phyloP scores from a whole-genome alignment of 2,113 vertebrate genomes.

The Hemichromis elongatus region DNA sequence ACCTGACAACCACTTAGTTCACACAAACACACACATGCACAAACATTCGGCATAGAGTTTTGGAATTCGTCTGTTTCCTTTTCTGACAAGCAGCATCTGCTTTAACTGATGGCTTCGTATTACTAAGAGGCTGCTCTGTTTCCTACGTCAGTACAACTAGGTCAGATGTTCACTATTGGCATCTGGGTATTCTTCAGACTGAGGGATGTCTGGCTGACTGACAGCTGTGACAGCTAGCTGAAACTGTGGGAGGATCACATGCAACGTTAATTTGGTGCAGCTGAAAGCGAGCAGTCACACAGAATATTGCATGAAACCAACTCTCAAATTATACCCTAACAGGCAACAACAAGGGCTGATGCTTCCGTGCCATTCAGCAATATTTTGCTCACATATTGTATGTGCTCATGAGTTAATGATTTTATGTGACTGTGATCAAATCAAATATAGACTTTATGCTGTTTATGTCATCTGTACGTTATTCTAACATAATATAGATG shows the following conservation, averaged over 20 bases:
- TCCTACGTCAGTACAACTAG: constrained; percentile 15
- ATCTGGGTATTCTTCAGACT: constrained; percentile 2
- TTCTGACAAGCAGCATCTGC: constrained; percentile 9
- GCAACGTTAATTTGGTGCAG: not conserved
- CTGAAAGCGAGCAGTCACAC: not conserved
- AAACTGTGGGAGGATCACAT: not conserved
- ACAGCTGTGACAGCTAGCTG: constrained; percentile 5
- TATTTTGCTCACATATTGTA: not conserved
- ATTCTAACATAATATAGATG: not conserved
- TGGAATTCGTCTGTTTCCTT: not conserved
- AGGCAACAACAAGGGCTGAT: not conserved
- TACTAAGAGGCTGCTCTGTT: constrained; percentile 6
- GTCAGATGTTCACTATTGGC: constrained; percentile 21
- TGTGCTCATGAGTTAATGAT: not conserved
- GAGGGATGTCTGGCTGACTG: constrained; percentile 13
- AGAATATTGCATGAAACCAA: not conserved
- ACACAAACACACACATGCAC: not conserved
- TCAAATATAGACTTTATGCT: not conserved
- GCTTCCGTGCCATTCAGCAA: not conserved
- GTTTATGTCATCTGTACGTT: not conserved
- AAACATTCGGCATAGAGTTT: not conserved
- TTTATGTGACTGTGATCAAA: not conserved
- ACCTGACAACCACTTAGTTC: constrained; percentile 50
- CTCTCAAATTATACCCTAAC: not conserved
- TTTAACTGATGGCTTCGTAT: constrained; percentile 25